Evolutionary conservation across 2,797 vertebrate species (phyloP).

Genomic region (Halcyon badia): DNA sequence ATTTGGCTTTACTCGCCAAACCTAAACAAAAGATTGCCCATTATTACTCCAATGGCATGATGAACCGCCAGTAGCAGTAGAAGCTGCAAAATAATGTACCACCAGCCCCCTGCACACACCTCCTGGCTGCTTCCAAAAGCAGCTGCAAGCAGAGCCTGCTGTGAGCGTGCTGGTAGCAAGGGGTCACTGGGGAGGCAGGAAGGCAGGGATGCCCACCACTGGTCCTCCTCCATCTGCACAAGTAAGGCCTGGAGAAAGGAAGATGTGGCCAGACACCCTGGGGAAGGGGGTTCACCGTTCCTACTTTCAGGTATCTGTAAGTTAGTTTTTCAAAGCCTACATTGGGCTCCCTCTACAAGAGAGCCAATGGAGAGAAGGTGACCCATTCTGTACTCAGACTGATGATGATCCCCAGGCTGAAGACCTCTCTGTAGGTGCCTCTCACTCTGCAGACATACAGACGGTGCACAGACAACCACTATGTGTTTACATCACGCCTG

Average conservation of each 20-base stretch:
- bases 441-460: not conserved
- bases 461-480: rapidly evolving
- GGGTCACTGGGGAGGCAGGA: not conserved
- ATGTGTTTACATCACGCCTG: not conserved
- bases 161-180: not conserved
- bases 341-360: not conserved
- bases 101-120: rapidly evolving
- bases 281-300: not conserved
- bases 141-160: not conserved
- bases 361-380: not conserved
- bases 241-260: not conserved
- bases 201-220: not conserved
- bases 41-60: not conserved
- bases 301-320: not conserved
- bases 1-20: not conserved
- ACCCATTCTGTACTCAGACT: not conserved
- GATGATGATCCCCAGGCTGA: not conserved
- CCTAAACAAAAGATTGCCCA: not conserved
- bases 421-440: not conserved
- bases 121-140: not conserved
- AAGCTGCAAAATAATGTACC: not conserved
- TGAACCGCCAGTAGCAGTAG: not conserved
- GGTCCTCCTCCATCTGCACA: not conserved
- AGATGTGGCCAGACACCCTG: not conserved
- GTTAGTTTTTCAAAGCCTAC: not conserved